Percentiles rank a stretch among this genome's conserved stretches.
Evolutionary conservation across 2,113 vertebrate genomes (phyloP).

Genomic region (Ictidomys tridecemlineatus): DNA sequence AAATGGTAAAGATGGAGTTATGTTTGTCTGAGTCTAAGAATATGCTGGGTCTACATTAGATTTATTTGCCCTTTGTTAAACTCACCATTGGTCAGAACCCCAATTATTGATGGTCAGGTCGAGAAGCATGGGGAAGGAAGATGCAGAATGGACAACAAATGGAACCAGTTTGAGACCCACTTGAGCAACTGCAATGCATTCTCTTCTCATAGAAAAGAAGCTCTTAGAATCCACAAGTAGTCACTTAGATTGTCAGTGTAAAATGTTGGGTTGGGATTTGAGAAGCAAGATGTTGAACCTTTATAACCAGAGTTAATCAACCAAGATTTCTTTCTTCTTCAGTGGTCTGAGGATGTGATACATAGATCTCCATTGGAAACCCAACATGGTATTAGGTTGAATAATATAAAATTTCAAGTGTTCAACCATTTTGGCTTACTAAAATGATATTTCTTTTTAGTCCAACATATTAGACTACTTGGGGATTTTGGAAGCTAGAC

Average conservation of each 20-base stretch:
- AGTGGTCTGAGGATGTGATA: background rate
- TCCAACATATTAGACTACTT: background rate
- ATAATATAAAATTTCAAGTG: background rate
- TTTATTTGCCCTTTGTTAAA: background rate
- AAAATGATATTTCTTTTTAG: conserved; percentile 23
- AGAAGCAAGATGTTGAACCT: background rate
- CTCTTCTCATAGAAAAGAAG: background rate
- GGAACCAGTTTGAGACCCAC: background rate
- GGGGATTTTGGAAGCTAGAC: background rate
- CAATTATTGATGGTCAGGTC: background rate
- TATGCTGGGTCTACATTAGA: background rate
- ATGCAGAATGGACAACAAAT: background rate
- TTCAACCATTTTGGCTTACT: background rate
- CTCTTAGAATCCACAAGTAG: background rate
- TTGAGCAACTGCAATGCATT: background rate
- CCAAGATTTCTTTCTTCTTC: conserved; percentile 12
- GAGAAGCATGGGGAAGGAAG: background rate
- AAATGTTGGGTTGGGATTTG: background rate
- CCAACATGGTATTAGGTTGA: background rate
- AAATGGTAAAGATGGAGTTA: background rate
- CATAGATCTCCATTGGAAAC: background rate
- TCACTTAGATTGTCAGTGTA: background rate
- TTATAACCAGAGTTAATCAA: conserved; percentile 44
- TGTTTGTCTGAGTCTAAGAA: background rate
- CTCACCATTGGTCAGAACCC: background rate